Conservation (phyloP, 2,888 invertebrate genomes). For the Troides oblongomaculatus region DNA sequence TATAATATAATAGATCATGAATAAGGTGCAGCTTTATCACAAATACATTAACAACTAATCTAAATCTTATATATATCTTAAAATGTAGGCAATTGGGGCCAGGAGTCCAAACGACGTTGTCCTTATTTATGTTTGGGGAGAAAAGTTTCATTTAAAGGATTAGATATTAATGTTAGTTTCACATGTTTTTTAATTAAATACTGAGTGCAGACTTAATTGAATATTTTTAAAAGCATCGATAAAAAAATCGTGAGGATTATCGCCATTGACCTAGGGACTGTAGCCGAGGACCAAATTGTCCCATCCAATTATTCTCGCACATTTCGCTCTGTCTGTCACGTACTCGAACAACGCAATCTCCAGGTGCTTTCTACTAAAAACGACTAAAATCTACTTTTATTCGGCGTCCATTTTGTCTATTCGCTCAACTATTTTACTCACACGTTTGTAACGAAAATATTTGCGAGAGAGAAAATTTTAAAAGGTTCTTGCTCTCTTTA, state of each 20-base stretch:
- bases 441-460: neutral
- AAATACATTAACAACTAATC: no score
- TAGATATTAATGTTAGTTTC: no score
- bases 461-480: neutral
- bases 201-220: neutral
- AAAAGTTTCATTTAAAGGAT: no score
- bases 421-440: neutral
- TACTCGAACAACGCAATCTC: conserved; percentile 10
- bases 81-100: no score
- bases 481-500: no score
- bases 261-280: conserved; percentile 2
- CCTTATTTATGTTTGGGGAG: no score
- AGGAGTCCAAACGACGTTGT: no score
- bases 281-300: conserved; percentile 10
- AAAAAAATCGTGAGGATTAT: conserved; percentile 1
- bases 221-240: neutral
- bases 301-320: conserved; percentile 21
- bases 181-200: no score
- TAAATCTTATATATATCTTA: no score
- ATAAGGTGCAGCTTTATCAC: no score
- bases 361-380: conserved; percentile 6
- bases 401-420: conserved; percentile 5
- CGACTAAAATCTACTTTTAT: conserved; percentile 5
- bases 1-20: no score
- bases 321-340: conserved; percentile 18